Conservation (phyloP, 2,888 invertebrate genomes). For the Salticus scenicus region DNA sequence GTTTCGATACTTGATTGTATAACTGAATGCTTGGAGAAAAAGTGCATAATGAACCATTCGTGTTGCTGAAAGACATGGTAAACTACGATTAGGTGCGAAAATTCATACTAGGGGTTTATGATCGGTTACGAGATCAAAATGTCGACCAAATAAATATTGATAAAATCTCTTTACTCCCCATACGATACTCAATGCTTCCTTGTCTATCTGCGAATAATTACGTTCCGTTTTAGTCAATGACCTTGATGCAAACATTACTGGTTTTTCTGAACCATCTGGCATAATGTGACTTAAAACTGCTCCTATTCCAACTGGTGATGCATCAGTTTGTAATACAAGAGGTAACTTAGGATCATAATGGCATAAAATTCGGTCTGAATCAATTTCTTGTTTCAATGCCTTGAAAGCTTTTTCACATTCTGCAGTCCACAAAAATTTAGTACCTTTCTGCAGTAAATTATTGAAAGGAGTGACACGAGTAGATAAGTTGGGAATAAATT, state of each 20-base stretch:
- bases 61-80: conserved; percentile 52
- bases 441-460: too few relatives aligned
- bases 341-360: too few relatives aligned
- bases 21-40: conserved; percentile 50
- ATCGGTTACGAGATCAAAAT: conserved; percentile 51
- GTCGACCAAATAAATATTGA: conserved; percentile 72
- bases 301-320: too few relatives aligned
- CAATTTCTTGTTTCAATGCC: too few relatives aligned
- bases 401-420: too few relatives aligned
- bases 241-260: conserved; percentile 76
- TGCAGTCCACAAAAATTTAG: too few relatives aligned
- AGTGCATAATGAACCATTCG: conserved; percentile 52
- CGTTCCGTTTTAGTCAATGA: conserved; percentile 73
- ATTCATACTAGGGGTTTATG: conserved; percentile 51
- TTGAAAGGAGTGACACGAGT: too few relatives aligned
- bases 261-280: too few relatives aligned
- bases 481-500: too few relatives aligned
- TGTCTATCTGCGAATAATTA: conserved; percentile 75
- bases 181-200: conserved; percentile 74
- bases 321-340: too few relatives aligned
- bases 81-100: conserved; percentile 54
- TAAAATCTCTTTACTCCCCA: conserved; percentile 74
- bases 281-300: too few relatives aligned
- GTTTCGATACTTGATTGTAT: conserved; percentile 51
- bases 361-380: too few relatives aligned